Conservation (phyloP, 1,140 invertebrate species). For the Streblospio benedicti region DNA sequence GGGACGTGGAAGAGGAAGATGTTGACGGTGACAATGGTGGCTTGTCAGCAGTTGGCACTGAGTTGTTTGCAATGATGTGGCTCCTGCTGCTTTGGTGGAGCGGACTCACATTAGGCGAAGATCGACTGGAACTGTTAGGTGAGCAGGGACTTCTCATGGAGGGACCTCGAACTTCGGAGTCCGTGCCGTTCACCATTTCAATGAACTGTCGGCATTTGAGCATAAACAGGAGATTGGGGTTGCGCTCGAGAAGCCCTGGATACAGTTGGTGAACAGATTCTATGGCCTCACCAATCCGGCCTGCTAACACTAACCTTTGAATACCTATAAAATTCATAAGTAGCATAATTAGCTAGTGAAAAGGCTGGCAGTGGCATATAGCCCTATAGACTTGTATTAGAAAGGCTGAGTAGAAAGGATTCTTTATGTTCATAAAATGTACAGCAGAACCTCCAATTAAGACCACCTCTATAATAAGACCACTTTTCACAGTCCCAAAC, state of each 20-base stretch:
- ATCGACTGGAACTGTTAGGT: conserved; percentile 27
- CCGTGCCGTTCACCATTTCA: conserved; percentile 60
- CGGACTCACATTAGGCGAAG: conserved; percentile 18
- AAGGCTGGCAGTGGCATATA: neutral
- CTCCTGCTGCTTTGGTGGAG: conserved; percentile 45
- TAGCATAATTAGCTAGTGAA: neutral
- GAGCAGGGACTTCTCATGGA: conserved; percentile 27
- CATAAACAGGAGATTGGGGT: conserved; percentile 83
- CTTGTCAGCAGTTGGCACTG: conserved; percentile 11
- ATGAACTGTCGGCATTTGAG: conserved; percentile 96
- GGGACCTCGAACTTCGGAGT: conserved; percentile 37
- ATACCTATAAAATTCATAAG: conserved; percentile 61
- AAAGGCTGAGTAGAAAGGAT: too few relatives aligned
- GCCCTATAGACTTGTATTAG: too few relatives aligned
- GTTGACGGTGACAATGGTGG: conserved; percentile 8
- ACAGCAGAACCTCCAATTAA: too few relatives aligned
- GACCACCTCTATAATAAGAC: too few relatives aligned
- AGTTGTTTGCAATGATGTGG: neutral
- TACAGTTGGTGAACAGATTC: conserved; percentile 78
- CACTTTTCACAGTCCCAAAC: too few relatives aligned
- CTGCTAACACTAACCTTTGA: conserved; percentile 80
- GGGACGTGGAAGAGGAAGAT: conserved; percentile 10
- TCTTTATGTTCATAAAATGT: too few relatives aligned
- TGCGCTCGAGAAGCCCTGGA: conserved; percentile 78
- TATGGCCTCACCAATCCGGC: conserved; percentile 90